Conservation (phyloP, 2,113 vertebrate genomes). For the Nibea albiflora region DNA sequence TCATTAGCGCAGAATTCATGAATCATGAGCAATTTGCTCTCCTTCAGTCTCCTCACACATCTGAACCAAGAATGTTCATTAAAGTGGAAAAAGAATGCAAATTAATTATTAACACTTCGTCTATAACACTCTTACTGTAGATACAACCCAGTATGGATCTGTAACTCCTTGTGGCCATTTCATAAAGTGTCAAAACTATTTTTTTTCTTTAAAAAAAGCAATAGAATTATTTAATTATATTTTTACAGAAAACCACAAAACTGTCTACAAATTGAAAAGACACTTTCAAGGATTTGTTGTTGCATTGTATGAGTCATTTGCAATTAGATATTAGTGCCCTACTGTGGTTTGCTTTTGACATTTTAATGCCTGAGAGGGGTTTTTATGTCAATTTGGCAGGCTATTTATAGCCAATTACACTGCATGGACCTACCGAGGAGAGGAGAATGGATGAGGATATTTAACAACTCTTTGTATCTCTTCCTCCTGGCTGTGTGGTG, state of each 20-base stretch:
- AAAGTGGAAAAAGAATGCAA: conserved; percentile 61
- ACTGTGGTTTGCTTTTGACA: conserved; percentile 64
- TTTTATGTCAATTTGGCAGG: conserved; percentile 69
- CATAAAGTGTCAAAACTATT: conserved; percentile 17
- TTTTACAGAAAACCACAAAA: conserved; percentile 26
- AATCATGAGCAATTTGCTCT: conserved; percentile 69
- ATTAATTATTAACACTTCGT: conserved; percentile 51
- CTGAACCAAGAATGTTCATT: conserved; percentile 59
- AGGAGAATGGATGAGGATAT: conserved; percentile 82
- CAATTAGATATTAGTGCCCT: conserved; percentile 61
- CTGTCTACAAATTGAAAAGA: conserved; percentile 7
- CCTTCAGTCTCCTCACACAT: conserved; percentile 49
- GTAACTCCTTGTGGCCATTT: conserved; percentile 8
- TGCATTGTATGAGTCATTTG: conserved; percentile 37
- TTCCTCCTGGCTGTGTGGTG: conserved; percentile 74
- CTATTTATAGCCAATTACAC: conserved; percentile 80
- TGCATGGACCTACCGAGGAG: conserved; percentile 74
- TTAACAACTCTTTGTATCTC: conserved; percentile 80
- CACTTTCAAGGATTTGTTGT: conserved; percentile 45
- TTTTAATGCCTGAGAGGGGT: conserved; percentile 60
- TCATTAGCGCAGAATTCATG: conserved; percentile 66
- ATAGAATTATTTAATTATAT: not conserved
- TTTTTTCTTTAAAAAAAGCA: not conserved
- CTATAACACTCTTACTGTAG: conserved; percentile 33
- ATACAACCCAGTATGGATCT: conserved; percentile 37